Evolutionary conservation across 2,888 invertebrate species (phyloP).

Genomic region (Diplazon laetatorius): DNA sequence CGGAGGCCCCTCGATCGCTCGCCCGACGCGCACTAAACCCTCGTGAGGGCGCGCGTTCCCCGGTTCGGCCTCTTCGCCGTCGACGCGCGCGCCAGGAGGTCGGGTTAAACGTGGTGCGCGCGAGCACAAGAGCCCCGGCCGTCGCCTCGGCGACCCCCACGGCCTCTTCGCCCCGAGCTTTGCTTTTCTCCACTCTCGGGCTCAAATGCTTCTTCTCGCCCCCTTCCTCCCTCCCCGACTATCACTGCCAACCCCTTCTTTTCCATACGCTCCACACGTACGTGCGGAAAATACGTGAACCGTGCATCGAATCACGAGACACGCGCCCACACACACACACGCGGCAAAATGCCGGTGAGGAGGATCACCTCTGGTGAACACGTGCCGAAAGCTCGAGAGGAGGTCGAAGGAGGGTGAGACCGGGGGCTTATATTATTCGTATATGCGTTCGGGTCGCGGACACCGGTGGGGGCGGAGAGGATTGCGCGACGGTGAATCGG

Average conservation of each 20-base stretch:
- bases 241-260: conserved; percentile 18
- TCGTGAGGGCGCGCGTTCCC: no score
- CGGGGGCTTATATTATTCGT: no score
- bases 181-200: conserved; percentile 24
- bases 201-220: conserved; percentile 18
- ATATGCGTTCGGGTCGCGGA: conserved; percentile 30
- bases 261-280: conserved; percentile 32
- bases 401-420: no score
- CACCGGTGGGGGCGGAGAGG: neutral
- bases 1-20: no score
- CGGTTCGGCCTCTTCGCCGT: conserved; percentile 6
- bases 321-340: neutral
- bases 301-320: neutral
- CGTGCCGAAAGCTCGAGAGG: conserved; percentile 30
- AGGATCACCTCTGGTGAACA: conserved; percentile 32
- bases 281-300: conserved; percentile 4
- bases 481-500: conserved; percentile 18
- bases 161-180: conserved; percentile 35
- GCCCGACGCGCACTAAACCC: no score
- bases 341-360: conserved; percentile 4
- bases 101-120: conserved; percentile 46
- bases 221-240: conserved; percentile 8
- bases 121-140: conserved; percentile 10
- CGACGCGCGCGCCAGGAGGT: conserved; percentile 36
- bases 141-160: conserved; percentile 49